These are phyloP conservation scores for Sturnus vulgaris DNA, from an alignment of 2,113 vertebrate genomes.

Conservation along the genomic window DNA sequence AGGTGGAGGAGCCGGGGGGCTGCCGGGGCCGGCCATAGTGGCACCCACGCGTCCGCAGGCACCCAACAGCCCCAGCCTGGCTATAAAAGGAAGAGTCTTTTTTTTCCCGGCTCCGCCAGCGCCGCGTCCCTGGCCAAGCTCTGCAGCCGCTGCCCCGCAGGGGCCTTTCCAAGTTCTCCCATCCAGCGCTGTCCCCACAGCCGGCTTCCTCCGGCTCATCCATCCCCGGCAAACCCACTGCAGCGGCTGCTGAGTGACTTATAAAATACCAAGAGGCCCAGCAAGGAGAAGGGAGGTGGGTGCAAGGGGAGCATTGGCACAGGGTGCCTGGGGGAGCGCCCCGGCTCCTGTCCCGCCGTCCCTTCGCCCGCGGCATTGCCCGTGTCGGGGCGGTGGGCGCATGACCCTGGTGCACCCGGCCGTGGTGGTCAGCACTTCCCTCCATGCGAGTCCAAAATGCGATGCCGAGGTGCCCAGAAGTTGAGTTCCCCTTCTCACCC, in stretches of 20 bases:
- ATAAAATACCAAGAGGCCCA: not conserved
- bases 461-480: not conserved
- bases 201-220: not conserved
- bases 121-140: not conserved
- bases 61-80: conserved; percentile 25
- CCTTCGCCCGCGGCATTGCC: not conserved
- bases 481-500: not conserved
- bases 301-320: not conserved
- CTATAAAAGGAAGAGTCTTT: conserved; percentile 69
- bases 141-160: not conserved
- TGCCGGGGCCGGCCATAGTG: not conserved
- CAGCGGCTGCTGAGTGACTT: not conserved
- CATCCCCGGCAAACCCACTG: conserved; percentile 10
- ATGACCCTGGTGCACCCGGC: not conserved
- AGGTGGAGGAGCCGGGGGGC: not conserved
- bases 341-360: not conserved
- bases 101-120: not conserved
- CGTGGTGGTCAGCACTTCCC: not conserved
- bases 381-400: fast-evolving
- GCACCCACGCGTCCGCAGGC: not conserved
- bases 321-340: not conserved
- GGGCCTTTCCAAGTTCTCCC: conserved; percentile 9
- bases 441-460: fast-evolving
- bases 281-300: not conserved
- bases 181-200: not conserved